Conservation (phyloP, 35 echinoderm and acorn worm genomes). For the Heliocidaris tuberculata region DNA sequence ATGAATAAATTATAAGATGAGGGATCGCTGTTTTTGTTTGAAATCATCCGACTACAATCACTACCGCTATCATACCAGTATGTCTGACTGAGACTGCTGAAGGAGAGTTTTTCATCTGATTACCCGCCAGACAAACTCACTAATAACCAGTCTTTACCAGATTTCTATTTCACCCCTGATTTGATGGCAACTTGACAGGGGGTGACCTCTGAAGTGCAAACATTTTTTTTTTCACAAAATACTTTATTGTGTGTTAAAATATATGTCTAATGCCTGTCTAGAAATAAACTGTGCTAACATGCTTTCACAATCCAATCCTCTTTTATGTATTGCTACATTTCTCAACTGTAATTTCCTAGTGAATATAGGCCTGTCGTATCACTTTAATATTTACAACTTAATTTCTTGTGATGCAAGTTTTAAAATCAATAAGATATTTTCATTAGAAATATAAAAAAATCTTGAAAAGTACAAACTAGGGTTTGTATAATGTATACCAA, state of each 20-base stretch:
- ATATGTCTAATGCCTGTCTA: too few species aligned
- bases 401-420: too few species aligned
- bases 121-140: slow-evolving; percentile 8
- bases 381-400: too few species aligned
- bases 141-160: not conserved
- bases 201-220: not conserved
- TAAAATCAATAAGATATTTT: too few species aligned
- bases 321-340: not conserved
- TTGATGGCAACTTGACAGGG: not conserved
- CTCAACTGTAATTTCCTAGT: not conserved
- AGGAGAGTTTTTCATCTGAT: not conserved
- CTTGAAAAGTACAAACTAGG: too few species aligned
- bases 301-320: too few species aligned
- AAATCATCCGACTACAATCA: slow-evolving; percentile 2
- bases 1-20: not conserved
- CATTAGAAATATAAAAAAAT: too few species aligned
- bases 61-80: slow-evolving; percentile 7
- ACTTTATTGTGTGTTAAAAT: too few species aligned
- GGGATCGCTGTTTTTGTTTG: not conserved
- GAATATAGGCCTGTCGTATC: not conserved
- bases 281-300: too few species aligned
- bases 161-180: not conserved
- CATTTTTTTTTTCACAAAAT: too few species aligned
- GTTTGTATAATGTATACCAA: too few species aligned
- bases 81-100: not conserved